Percentiles rank a stretch among this genome's conserved stretches.
phyloP scores from a whole-genome alignment of 2,888 invertebrate species.

The Petrolisthes manimaculis region DNA sequence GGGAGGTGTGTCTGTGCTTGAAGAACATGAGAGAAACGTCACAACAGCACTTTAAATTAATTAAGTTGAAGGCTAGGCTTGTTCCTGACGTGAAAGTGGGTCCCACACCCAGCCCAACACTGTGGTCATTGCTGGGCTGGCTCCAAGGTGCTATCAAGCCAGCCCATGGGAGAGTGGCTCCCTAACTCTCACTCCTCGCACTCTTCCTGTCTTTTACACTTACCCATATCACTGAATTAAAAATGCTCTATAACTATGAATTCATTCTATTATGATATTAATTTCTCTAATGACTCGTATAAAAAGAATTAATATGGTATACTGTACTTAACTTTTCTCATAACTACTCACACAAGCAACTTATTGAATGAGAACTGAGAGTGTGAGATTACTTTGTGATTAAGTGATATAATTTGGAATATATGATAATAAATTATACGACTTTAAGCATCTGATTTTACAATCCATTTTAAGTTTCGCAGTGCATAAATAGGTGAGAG shows the following conservation, averaged over 20 bases:
- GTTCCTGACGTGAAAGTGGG: slow-evolving; percentile 52
- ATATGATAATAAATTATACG: background rate
- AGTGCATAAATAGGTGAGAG: background rate
- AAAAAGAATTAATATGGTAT: too few relatives aligned
- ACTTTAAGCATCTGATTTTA: background rate
- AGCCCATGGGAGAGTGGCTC: slow-evolving; percentile 1
- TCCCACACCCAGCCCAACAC: slow-evolving; percentile 52
- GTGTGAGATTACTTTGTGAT: background rate
- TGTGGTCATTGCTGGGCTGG: slow-evolving; percentile 22
- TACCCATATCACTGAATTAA: background rate
- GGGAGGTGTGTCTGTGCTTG: background rate
- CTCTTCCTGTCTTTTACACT: too few relatives aligned
- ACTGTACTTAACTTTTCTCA: too few relatives aligned
- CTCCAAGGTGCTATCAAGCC: background rate
- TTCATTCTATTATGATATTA: too few relatives aligned
- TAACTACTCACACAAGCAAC: too few relatives aligned
- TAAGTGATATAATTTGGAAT: background rate
- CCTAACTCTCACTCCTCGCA: background rate
- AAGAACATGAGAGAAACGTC: slow-evolving; percentile 18
- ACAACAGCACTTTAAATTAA: background rate
- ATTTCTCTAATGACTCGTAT: too few relatives aligned
- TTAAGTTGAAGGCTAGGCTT: slow-evolving; percentile 31
- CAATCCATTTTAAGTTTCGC: background rate
- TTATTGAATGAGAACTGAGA: background rate
- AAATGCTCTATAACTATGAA: background rate